Evolutionary conservation across 1,140 invertebrate genomes (phyloP), one percentile per base, ranked within the genome.

Genomic region (Yoshiicerus persimilis): DNA sequence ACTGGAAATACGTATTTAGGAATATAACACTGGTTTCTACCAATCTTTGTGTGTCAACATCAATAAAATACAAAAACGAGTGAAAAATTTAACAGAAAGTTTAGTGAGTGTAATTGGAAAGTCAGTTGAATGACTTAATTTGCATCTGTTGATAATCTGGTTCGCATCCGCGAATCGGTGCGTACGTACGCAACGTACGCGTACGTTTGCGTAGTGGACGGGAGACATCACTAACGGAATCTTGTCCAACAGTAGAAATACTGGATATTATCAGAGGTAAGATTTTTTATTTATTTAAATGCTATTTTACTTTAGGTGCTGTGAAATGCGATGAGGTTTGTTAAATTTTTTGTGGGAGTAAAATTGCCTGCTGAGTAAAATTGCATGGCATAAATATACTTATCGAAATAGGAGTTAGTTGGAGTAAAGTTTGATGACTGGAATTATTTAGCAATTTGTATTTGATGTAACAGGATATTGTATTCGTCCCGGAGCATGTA

Each of bases 221-320:
- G 75, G 75, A 80, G 30, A 38, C 66, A 80, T 38, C 75, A 20
- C 38, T 32, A n/a, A 20, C 16, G 13, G 4, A 32, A 38, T 38
- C 20, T 34, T 32, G 75, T 36, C 75, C 75, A 85, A 47, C 83
- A 85, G 39, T 85, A 47, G 83, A 85, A 85, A 85, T 85, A 85
- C 83, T 85, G 83, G 83, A 85, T 85, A 85, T 85, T 85, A 85
- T 85, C 83, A 85, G 83, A 85, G 83, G 83, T 85, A 85, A 85
- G 83, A 85, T 6, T 38, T 23, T n/a, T 83, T 83, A 27, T 6
- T 0, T 10, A n/a, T 47, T 27, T 62, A 1, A 56, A 1, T 32
- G 16, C 36, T 25, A 85, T 56, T 56, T n/a, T n/a, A n/a, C n/a
- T n/a, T 56, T 56, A 56, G 47, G 16, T n/a, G 16, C 25, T 30